These are phyloP conservation scores for Stegostoma tigrinum DNA, from an alignment of 2,113 vertebrate species.

Conservation along the genomic window DNA sequence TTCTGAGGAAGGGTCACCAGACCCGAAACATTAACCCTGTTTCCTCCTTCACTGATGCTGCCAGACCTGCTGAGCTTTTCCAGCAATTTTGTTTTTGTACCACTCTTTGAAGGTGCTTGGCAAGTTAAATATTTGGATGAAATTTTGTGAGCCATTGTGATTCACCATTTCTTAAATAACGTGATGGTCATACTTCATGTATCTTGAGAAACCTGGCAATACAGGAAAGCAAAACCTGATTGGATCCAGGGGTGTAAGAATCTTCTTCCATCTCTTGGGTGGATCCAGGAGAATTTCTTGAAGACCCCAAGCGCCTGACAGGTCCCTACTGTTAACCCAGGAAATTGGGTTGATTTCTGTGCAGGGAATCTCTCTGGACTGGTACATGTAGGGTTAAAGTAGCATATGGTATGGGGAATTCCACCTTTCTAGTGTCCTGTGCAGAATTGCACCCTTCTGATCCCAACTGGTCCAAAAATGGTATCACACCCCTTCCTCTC, in stretches of 20 bases:
- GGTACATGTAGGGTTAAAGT: background rate
- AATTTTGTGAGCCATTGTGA: background rate
- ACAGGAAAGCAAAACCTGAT: background rate
- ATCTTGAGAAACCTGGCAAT: background rate
- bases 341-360: background rate
- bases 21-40: no score
- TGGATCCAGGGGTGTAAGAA: background rate
- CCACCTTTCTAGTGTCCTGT: background rate
- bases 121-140: no score
- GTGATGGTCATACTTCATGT: background rate
- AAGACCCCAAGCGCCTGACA: no score
- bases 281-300: background rate
- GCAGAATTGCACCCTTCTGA: background rate
- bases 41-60: no score
- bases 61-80: no score
- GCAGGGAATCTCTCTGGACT: background rate
- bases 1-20: no score
- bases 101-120: no score
- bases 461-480: background rate
- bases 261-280: background rate
- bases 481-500: no score
- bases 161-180: background rate
- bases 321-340: background rate
- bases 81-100: no score
- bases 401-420: background rate